Percentiles rank a stretch among this genome's conserved stretches.
These are phyloP conservation scores for Cardiocondyla obscurior DNA, from an alignment of 1,140 invertebrate genomes.

Conservation along the genomic window DNA sequence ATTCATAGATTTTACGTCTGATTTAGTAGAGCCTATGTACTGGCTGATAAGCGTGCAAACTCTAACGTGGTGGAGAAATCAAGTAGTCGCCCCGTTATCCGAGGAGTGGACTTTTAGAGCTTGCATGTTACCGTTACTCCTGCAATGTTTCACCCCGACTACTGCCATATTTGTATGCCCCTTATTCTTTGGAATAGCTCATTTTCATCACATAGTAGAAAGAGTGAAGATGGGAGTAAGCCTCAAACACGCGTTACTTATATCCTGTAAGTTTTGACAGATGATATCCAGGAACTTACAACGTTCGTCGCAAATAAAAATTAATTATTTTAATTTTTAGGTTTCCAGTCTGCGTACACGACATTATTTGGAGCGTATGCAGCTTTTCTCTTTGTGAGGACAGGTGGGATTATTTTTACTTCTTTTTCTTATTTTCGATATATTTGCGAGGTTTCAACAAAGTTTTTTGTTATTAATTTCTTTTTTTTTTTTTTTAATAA, in stretches of 20 bases:
- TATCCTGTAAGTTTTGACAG: conserved; percentile 86
- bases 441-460: background rate
- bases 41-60: conserved; percentile 90
- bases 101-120: conserved; percentile 98
- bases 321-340: conserved; percentile 82
- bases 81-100: conserved; percentile 95
- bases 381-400: conserved; percentile 93
- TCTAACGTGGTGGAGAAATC: conserved; percentile 94
- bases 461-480: no score
- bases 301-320: background rate
- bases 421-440: background rate
- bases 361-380: conserved; percentile 97
- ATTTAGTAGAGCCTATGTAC: conserved; percentile 90
- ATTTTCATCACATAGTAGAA: conserved; percentile 96
- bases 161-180: conserved; percentile 93
- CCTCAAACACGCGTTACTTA: conserved; percentile 87
- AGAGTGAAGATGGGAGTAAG: conserved; percentile 88
- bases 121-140: conserved; percentile 95
- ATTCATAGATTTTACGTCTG: background rate
- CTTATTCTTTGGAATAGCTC: conserved; percentile 96
- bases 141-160: conserved; percentile 91
- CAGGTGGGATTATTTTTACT: conserved; percentile 82
- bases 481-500: no score
- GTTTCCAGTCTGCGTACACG: conserved; percentile 96
- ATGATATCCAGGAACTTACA: conserved; percentile 63